A percentile compares a stretch with the other conserved stretches of the same genome.
phyloP scores from a whole-genome alignment of 1,140 invertebrate genomes.

The Coptotermes formosanus region DNA sequence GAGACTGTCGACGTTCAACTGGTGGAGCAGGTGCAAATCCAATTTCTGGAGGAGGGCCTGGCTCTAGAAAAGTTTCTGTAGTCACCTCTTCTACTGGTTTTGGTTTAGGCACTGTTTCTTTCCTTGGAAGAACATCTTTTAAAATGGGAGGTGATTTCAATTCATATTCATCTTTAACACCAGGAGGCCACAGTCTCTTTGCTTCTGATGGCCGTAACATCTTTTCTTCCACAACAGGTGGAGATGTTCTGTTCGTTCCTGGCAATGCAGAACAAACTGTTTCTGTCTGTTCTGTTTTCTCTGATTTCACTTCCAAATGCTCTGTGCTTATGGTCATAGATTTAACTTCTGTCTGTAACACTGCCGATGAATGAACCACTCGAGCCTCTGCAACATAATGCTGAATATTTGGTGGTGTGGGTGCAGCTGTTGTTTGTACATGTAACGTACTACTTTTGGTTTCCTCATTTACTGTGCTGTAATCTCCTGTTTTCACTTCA shows the following conservation, averaged over 20 bases:
- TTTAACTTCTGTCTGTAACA: slow-evolving; percentile 20
- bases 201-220: slow-evolving; percentile 44
- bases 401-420: slow-evolving; percentile 37
- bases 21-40: slow-evolving; percentile 53
- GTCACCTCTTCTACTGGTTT: neutral
- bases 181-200: slow-evolving; percentile 48
- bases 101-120: slow-evolving; percentile 41
- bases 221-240: slow-evolving; percentile 43
- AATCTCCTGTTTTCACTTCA: neutral
- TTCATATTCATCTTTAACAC: slow-evolving; percentile 43
- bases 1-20: slow-evolving; percentile 50
- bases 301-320: slow-evolving; percentile 28
- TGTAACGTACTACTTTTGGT: neutral
- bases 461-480: neutral
- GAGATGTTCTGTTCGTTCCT: slow-evolving; percentile 20
- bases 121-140: slow-evolving; percentile 42
- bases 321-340: slow-evolving; percentile 29
- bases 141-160: slow-evolving; percentile 55
- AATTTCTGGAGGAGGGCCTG: slow-evolving; percentile 64
- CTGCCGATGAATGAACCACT: slow-evolving; percentile 31
- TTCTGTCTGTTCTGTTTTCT: slow-evolving; percentile 26
- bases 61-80: slow-evolving; percentile 48
- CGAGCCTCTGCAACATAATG: slow-evolving; percentile 42
- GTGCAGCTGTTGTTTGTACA: neutral
- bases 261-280: neutral